Evolutionary conservation across 2,113 vertebrate species (phyloP).

Genomic region (Toxotes chatareus): DNA sequence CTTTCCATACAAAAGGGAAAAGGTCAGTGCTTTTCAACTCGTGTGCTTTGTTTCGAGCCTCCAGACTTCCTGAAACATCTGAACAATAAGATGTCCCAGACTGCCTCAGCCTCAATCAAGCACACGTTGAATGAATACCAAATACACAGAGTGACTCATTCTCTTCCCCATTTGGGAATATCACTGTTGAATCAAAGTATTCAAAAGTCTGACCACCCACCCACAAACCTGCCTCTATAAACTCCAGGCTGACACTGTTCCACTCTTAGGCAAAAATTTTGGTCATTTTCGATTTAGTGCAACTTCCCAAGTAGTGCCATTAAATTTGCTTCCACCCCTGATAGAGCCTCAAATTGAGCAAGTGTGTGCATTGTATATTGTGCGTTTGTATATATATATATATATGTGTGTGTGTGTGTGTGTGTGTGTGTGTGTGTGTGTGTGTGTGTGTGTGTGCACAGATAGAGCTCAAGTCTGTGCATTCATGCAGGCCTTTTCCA

Average conservation of each 20-base stretch:
- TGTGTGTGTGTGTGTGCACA: neutral
- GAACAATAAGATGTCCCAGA: constrained; percentile 9
- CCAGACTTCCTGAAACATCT: constrained; percentile 24
- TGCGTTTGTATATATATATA: no score
- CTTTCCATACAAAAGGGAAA: neutral
- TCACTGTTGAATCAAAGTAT: constrained; percentile 15
- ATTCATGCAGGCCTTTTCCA: constrained; percentile 10
- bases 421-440: neutral
- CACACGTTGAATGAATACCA: constrained; percentile 25
- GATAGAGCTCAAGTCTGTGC: neutral
- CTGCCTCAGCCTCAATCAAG: constrained; percentile 12
- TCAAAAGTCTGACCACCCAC: constrained; percentile 13
- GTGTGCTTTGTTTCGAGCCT: constrained; percentile 19
- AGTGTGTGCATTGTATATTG: neutral
- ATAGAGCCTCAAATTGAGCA: constrained; percentile 34
- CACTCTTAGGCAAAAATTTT: constrained; percentile 34
- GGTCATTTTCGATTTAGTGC: constrained; percentile 15
- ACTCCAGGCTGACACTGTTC: constrained; percentile 20
- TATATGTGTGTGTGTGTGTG: no score
- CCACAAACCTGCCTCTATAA: constrained; percentile 1
- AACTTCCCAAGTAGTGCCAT: constrained; percentile 31
- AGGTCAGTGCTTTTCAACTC: constrained; percentile 8
- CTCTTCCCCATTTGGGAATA: constrained; percentile 8
- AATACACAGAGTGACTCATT: constrained; percentile 24
- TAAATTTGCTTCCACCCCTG: constrained; percentile 36